phyloP scores from a whole-genome alignment of 2,888 invertebrate genomes.

The Epiblema foenella region DNA sequence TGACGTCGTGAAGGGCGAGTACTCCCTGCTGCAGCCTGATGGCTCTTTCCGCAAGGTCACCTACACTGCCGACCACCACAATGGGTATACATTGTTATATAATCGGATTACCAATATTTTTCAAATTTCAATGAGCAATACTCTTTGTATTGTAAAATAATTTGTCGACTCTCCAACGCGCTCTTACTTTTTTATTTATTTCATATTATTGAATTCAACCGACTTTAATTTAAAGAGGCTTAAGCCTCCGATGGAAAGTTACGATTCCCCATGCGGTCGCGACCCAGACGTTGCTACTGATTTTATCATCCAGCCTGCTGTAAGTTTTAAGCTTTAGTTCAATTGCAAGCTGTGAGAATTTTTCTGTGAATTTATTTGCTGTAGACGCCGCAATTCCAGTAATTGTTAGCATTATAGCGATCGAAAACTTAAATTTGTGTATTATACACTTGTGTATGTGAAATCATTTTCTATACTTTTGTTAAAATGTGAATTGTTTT shows the following conservation, averaged over 20 bases:
- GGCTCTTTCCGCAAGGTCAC: slow-evolving; percentile 85
- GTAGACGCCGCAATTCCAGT: not conserved
- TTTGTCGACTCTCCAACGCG: not conserved
- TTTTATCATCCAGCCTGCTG: not conserved
- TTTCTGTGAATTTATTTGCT: slow-evolving; percentile 7
- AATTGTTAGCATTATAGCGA: slow-evolving; percentile 23
- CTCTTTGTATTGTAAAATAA: not conserved
- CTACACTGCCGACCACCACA: slow-evolving; percentile 85
- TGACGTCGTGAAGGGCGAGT: slow-evolving; percentile 84
- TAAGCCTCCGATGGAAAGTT: too few species aligned
- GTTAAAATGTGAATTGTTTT: slow-evolving; percentile 51
- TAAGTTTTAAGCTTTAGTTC: too few species aligned
- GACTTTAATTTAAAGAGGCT: too few species aligned
- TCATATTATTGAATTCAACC: not conserved
- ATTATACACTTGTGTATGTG: too few species aligned
- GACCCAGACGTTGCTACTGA: not conserved
- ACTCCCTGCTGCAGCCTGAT: slow-evolving; percentile 84
- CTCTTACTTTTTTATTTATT: not conserved
- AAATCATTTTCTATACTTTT: slow-evolving; percentile 44
- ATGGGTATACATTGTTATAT: slow-evolving; percentile 69
- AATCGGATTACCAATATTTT: not conserved
- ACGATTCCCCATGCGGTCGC: not conserved
- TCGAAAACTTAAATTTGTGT: not conserved
- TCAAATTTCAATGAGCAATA: not conserved
- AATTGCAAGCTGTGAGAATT: slow-evolving; percentile 1